Evolutionary conservation across 2,113 vertebrate species (phyloP).

Genomic region (Heloderma charlesbogerti): DNA sequence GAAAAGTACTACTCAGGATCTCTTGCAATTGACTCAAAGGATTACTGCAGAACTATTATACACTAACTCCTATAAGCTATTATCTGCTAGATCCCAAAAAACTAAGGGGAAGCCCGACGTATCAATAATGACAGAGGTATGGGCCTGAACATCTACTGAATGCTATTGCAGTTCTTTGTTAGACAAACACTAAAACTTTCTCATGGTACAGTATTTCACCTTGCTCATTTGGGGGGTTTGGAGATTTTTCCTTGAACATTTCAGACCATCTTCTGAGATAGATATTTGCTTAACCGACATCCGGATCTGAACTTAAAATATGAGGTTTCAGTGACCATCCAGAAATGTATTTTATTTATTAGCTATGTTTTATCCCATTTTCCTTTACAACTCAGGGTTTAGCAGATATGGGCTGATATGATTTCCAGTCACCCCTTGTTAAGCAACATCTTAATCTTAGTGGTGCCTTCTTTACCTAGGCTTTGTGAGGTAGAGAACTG

Average conservation of each 20-base stretch:
- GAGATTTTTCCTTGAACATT: background rate
- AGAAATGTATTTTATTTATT: background rate
- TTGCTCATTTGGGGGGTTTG: background rate
- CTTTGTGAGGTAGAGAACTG: background rate
- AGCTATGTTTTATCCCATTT: background rate
- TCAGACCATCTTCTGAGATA: background rate
- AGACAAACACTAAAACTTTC: background rate
- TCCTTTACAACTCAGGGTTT: background rate
- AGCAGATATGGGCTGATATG: background rate
- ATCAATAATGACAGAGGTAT: no score
- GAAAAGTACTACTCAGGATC: background rate
- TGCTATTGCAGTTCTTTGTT: no score
- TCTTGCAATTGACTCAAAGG: background rate
- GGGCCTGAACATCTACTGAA: no score
- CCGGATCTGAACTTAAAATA: no score
- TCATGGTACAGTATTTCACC: background rate
- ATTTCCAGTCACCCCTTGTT: background rate
- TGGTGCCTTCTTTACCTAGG: background rate
- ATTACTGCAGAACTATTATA: background rate
- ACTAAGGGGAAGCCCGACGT: background rate
- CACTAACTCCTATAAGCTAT: background rate
- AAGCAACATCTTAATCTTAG: background rate
- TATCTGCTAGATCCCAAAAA: background rate
- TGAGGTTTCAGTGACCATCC: background rate
- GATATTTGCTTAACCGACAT: background rate